Base-by-base conservation (phyloP, 2,888 invertebrate species). In the Xanthorhoe spadicearia region DNA sequence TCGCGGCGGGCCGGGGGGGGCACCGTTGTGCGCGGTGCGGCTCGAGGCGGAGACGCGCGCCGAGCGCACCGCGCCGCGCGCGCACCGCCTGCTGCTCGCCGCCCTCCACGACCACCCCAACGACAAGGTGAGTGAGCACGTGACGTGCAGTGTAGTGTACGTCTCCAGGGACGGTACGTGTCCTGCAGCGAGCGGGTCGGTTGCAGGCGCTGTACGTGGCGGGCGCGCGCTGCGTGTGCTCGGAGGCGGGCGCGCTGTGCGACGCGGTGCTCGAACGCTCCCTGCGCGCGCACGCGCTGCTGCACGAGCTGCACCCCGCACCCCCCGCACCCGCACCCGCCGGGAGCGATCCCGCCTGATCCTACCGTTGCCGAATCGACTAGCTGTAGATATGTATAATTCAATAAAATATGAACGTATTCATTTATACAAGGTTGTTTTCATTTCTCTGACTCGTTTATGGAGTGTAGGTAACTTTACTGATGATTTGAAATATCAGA, bases 201-300 rank as follows among this genome's bases (percentile, higher is more conserved):
- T 32, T 32, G 32, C 78, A 79, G 83, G 81, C 81, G 81, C 35
- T 79, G 77, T 74, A 81, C 80, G 87, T 86, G 80, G 83, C 85
- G 70, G 86, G 85, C 76, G 87, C 85, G 74, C 77, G 78, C 76
- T 79, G 82, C 80, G 74, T 81, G 73, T 75, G 77, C 95, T 38
- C 94, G 68, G 95, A 95, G 77, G 85, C 95, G 69, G 90, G 94
- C 0, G 95, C 95, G 88, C 94, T 97, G 73, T 95, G 96, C 78
- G 97, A 97, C 89, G 89, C 96, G 64, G 94, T 97, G 79, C 95
- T 96, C 60, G 97, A 97, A 82, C 96, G 96, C 79, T 95, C 95
- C 80, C 88, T 97, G 68, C 93, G 97, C 60, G 92, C 96, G 76
- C 97, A 96, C 85, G 95, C 97, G 52, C 94, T 96, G 52, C 95